Percentiles rank a stretch among this genome's conserved stretches.
phyloP scores from a whole-genome alignment of 30 jellyfish, hydroid and myxozoan genomes.

The Rhopilema esculentum region DNA sequence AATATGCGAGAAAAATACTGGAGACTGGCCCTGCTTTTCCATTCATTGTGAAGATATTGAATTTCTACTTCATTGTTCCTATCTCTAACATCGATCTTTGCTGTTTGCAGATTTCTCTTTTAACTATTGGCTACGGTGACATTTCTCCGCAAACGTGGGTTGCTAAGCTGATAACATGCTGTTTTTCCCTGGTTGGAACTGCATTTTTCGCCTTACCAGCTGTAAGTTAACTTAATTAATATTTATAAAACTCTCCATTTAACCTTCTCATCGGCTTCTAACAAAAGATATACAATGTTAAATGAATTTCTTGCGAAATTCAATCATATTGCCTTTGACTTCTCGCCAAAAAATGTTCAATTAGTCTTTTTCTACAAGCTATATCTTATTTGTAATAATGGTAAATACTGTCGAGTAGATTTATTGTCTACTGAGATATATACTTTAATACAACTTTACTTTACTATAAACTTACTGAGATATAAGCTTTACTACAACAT shows the following conservation, averaged over 20 bases:
- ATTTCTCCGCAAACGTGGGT: conserved; percentile 93
- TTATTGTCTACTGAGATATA: too few species aligned
- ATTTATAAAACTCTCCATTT: not conserved
- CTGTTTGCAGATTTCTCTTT: conserved; percentile 75
- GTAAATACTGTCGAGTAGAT: too few species aligned
- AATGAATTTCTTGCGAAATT: not conserved
- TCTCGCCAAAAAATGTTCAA: too few species aligned
- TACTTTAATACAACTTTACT: too few species aligned
- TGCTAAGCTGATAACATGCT: conserved; percentile 79
- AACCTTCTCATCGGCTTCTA: not conserved
- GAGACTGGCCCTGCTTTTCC: too few species aligned
- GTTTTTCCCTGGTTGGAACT: conserved; percentile 92
- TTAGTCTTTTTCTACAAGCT: too few species aligned
- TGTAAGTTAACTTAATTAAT: conserved; percentile 44
- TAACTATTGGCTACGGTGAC: conserved; percentile 96
- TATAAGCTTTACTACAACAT: too few species aligned
- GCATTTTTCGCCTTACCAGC: conserved; percentile 98
- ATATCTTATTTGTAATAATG: too few species aligned
- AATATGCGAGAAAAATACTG: too few species aligned
- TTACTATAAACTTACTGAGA: too few species aligned
- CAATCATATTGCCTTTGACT: not conserved
- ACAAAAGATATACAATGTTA: not conserved
- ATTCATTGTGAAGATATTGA: too few species aligned
- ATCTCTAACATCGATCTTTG: conserved; percentile 7
- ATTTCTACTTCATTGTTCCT: not conserved